Conservation (phyloP, 2,888 invertebrate genomes). For the Melipona beecheii region DNA sequence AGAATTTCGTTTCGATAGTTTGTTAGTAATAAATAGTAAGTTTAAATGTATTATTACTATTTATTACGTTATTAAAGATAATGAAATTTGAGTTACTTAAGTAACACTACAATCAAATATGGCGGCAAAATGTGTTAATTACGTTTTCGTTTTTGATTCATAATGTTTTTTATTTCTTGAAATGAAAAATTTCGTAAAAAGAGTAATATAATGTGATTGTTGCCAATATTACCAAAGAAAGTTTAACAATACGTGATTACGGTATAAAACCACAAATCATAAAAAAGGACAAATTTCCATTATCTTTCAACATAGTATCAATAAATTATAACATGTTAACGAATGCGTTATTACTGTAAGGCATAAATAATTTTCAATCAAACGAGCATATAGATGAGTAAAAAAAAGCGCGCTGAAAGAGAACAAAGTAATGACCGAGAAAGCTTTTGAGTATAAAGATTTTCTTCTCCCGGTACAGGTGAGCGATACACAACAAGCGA, state of each 20-base stretch:
- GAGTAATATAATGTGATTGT: neutral
- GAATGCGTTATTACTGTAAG: neutral
- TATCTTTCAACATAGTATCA: neutral
- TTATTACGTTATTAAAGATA: neutral
- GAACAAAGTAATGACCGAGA: neutral
- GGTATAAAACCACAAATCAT: neutral
- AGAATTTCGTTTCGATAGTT: neutral
- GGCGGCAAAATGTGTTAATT: neutral
- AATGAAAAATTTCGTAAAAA: neutral
- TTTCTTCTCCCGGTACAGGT: slow-evolving; percentile 59
- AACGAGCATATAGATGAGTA: neutral
- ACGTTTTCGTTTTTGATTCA: no score
- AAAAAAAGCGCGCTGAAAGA: neutral
- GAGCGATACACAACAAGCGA: slow-evolving; percentile 57
- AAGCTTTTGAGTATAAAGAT: slow-evolving; percentile 39
- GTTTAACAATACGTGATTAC: neutral
- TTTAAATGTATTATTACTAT: neutral
- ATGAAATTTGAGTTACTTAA: neutral
- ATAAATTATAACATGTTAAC: neutral
- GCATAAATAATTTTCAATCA: neutral
- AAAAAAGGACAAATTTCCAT: neutral
- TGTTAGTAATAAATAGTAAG: neutral
- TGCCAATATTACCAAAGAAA: neutral
- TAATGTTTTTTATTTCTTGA: neutral
- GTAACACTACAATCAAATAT: neutral